phyloP scores from a whole-genome alignment of 2,113 vertebrate genomes.

The rabbit (Oryctolagus cuniculus) region mOryCun1.1 NC_091440.1:73952001-73952500 shows the following conservation, averaged over 20 bases:
- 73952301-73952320: neutral
- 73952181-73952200: neutral
- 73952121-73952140: neutral
- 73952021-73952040: too few species aligned
- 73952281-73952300: neutral
- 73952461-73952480: constrained; percentile 51
- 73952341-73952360: constrained; percentile 32
- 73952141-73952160: neutral
- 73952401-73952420: constrained; percentile 54
- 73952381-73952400: neutral
- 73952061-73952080: neutral
- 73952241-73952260: neutral
- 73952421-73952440: constrained; percentile 53
- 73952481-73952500: neutral
- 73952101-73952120: neutral
- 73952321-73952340: neutral
- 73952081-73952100: neutral
- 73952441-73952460: constrained; percentile 53
- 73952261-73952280: neutral
- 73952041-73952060: neutral
- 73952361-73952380: neutral
- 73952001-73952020: too few species aligned
- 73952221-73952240: neutral
- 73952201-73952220: fast-evolving
- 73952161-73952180: neutral